A percentile compares a stretch with the other conserved stretches of the same genome.
Evolutionary conservation across 1,140 invertebrate genomes (phyloP).

Genomic region (Sarcophaga peregrina): DNA sequence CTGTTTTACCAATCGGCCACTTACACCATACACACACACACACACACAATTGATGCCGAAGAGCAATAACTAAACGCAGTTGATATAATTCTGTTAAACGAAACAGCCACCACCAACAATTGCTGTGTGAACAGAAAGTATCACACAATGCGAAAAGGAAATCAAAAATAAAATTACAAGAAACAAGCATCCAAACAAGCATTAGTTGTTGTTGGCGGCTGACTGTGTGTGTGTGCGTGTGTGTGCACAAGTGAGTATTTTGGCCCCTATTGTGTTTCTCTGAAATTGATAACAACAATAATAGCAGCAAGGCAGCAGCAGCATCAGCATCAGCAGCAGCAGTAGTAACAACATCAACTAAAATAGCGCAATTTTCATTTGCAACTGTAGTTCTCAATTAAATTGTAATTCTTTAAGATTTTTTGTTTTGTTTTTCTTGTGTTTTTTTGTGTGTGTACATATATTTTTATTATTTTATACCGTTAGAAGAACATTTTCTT

Average conservation of each 20-base stretch:
- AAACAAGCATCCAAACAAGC: not conserved
- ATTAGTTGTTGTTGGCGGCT: not conserved
- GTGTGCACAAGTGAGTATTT: not conserved
- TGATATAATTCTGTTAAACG: too few species aligned
- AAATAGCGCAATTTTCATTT: not conserved
- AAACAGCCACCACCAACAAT: too few species aligned
- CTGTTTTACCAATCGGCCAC: too few species aligned
- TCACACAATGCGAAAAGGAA: not conserved
- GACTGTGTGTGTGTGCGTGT: not conserved
- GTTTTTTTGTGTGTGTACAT: not conserved
- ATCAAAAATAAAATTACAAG: not conserved
- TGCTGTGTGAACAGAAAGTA: too few species aligned
- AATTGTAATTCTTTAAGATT: not conserved
- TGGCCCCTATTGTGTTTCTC: not conserved
- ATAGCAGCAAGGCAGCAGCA: not conserved
- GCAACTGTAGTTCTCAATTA: conserved; percentile 6
- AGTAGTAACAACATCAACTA: not conserved
- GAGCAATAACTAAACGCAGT: too few species aligned
- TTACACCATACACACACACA: too few species aligned
- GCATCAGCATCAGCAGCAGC: not conserved
- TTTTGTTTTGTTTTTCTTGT: not conserved
- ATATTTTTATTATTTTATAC: not conserved
- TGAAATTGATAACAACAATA: conserved; percentile 20
- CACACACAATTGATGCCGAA: too few species aligned
- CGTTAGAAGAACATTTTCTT: not conserved